These are phyloP conservation scores for Dipus sagitta DNA, from an alignment of 2,797 vertebrate species.

Conservation along the genomic window DNA sequence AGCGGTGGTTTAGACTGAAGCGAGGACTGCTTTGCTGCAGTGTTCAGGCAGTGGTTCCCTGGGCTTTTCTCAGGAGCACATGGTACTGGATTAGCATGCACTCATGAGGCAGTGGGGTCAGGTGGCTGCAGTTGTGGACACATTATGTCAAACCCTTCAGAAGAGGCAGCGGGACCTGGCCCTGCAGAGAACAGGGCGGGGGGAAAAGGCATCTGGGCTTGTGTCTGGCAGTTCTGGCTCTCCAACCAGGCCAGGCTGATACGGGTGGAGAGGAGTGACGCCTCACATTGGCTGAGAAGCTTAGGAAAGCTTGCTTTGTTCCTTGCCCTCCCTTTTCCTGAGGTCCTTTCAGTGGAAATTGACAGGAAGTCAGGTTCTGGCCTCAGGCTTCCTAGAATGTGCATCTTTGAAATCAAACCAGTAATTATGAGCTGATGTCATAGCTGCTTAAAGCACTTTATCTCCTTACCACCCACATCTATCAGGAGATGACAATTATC, in stretches of 20 bases:
- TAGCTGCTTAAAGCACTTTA: not conserved
- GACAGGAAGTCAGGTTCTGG: not conserved
- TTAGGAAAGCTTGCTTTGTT: too few species aligned
- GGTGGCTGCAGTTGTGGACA: not conserved
- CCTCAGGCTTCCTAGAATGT: not conserved
- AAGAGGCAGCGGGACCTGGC: not conserved
- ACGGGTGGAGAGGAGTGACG: not conserved
- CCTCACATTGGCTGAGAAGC: not conserved
- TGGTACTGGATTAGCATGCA: not conserved
- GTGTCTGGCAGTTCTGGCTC: not conserved
- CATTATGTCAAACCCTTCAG: too few species aligned
- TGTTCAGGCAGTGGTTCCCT: not conserved
- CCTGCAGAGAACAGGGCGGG: not conserved
- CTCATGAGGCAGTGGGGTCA: not conserved
- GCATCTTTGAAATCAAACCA: conserved; percentile 44
- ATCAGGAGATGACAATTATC: not conserved
- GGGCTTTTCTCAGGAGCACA: not conserved
- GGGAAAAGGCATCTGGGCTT: not conserved
- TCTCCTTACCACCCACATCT: conserved; percentile 24
- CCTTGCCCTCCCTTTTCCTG: not conserved
- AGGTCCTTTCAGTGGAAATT: not conserved
- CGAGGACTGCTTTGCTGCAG: not conserved
- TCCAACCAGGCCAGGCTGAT: not conserved
- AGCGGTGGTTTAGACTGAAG: not conserved
- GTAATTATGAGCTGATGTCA: conserved; percentile 1